Conservation (phyloP, 2,113 vertebrate genomes). For the Heterochromis multidens region DNA sequence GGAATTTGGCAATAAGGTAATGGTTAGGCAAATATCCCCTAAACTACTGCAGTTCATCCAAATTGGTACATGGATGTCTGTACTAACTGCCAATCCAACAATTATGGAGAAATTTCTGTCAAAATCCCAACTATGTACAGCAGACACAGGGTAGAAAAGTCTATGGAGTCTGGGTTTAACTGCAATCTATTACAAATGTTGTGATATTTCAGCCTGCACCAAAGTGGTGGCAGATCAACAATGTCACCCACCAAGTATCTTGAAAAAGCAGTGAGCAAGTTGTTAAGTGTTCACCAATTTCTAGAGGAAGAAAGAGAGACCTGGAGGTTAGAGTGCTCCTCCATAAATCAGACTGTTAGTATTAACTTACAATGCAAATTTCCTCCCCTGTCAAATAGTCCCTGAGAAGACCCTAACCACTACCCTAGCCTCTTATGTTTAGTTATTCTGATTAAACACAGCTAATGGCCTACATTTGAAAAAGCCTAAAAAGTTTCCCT, state of each 20-base stretch:
- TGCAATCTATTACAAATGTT: neutral
- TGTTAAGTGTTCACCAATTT: neutral
- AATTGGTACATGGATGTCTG: neutral
- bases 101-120: neutral
- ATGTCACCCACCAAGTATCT: neutral
- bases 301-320: neutral
- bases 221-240: neutral
- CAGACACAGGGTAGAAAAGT: neutral
- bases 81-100: neutral
- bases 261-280: neutral
- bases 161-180: neutral
- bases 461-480: constrained; percentile 11
- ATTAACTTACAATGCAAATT: neutral
- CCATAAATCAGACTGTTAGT: neutral
- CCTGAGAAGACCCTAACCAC: constrained; percentile 12
- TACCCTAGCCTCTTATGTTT: neutral
- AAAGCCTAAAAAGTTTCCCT: neutral
- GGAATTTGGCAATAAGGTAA: neutral
- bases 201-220: neutral
- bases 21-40: neutral
- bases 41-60: neutral
- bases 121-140: neutral
- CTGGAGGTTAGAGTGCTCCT: neutral
- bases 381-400: constrained; percentile 13
- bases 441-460: constrained; percentile 23